phyloP scores from a whole-genome alignment of 2,888 invertebrate genomes.

The Stegophylla sp. region DNA sequence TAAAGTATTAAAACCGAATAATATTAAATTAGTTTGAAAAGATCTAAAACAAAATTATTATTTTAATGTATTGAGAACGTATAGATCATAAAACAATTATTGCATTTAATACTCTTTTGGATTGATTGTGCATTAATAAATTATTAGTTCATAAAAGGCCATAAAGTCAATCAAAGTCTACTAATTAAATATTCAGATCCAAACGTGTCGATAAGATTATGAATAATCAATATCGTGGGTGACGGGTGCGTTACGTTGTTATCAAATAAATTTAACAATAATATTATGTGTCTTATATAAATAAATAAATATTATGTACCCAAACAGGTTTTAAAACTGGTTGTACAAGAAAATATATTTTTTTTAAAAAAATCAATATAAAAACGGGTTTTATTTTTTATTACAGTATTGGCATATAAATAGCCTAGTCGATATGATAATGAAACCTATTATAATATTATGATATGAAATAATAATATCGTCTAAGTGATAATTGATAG shows the following conservation, averaged over 20 bases:
- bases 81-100: too few relatives aligned
- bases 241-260: background rate
- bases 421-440: background rate
- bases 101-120: too few relatives aligned
- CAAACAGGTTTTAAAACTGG: background rate
- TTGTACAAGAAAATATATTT: background rate
- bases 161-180: background rate
- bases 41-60: background rate
- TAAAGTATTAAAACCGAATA: background rate
- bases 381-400: background rate
- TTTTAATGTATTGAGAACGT: too few relatives aligned
- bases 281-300: background rate
- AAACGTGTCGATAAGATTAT: background rate
- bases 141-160: too few relatives aligned
- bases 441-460: background rate
- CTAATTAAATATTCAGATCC: background rate
- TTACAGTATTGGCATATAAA: background rate
- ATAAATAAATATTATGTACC: background rate
- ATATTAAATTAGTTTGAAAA: background rate
- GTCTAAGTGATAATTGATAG: conserved; percentile 27
- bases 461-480: background rate
- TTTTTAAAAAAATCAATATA: background rate
- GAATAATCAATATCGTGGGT: background rate
- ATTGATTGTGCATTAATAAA: too few relatives aligned
- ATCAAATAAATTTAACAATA: background rate